Conservation (phyloP, 2,797 vertebrate genomes). For the Falco naumanni region DNA sequence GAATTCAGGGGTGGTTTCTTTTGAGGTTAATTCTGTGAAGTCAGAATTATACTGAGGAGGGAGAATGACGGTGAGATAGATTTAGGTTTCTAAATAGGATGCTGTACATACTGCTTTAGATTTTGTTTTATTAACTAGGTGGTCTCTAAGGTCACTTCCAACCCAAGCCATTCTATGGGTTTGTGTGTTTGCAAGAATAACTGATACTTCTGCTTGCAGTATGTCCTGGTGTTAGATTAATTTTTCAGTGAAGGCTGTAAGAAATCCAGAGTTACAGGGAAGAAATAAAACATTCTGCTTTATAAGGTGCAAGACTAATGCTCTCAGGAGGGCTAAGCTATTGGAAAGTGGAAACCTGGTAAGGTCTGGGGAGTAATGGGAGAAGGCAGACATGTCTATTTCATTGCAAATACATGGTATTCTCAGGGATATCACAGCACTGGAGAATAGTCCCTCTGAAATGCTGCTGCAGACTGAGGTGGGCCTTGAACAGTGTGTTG, state of each 20-base stretch:
- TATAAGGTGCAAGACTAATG: background rate
- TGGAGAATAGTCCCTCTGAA: background rate
- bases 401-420: fast-evolving
- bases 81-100: background rate
- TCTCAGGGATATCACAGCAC: background rate
- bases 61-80: background rate
- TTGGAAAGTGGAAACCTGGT: background rate
- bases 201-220: background rate
- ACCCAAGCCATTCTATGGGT: too few relatives aligned
- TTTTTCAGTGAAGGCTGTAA: background rate
- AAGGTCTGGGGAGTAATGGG: background rate
- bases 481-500: background rate
- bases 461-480: background rate
- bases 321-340: background rate
- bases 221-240: background rate
- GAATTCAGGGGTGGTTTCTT: background rate
- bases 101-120: background rate
- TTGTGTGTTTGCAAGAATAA: background rate
- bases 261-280: background rate
- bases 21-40: background rate
- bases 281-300: background rate
- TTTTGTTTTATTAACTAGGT: background rate
- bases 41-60: background rate
- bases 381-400: background rate
- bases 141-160: too few relatives aligned